A percentile compares a stretch with the other conserved stretches of the same genome.
These are phyloP conservation scores for Ctena decussata DNA, from an alignment of 2,888 invertebrate species.

Conservation along the genomic window DNA sequence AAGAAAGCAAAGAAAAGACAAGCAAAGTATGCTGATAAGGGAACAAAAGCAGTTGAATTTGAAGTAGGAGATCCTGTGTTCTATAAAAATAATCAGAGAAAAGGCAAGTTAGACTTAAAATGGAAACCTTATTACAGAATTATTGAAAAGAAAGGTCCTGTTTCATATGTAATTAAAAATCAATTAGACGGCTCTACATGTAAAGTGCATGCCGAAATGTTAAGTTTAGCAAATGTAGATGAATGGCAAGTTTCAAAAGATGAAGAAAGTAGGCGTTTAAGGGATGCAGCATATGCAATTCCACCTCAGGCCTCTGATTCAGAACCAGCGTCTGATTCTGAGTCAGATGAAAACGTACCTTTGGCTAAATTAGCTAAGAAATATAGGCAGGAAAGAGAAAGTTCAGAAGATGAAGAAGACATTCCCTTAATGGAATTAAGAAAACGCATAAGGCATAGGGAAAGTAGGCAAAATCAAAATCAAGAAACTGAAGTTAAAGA, in stretches of 20 bases:
- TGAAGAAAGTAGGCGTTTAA: not conserved
- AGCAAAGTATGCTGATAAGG: conserved; percentile 50
- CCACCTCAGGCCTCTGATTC: conserved; percentile 20
- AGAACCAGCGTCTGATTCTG: not conserved
- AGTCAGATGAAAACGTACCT: too few species aligned
- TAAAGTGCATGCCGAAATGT: conserved; percentile 36
- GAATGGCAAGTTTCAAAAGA: conserved; percentile 22
- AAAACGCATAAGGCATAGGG: conserved; percentile 18
- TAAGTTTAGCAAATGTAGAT: conserved; percentile 30
- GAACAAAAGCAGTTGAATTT: conserved; percentile 34
- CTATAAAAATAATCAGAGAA: conserved; percentile 47
- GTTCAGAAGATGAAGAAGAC: conserved; percentile 38
- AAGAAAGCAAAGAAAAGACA: conserved; percentile 49
- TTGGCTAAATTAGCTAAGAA: conserved; percentile 7
- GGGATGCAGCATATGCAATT: conserved; percentile 20
- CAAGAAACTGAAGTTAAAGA: not conserved
- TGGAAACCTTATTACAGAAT: conserved; percentile 60
- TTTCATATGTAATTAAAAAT: conserved; percentile 43
- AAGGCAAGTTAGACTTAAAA: conserved; percentile 48
- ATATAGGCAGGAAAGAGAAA: conserved; percentile 23
- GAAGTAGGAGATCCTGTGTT: conserved; percentile 58
- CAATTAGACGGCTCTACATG: conserved; percentile 31
- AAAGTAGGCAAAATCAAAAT: not conserved
- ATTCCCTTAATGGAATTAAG: conserved; percentile 43
- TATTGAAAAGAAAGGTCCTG: conserved; percentile 44